phyloP scores from a whole-genome alignment of 2,888 invertebrate genomes.

The Eilema caniola region DNA sequence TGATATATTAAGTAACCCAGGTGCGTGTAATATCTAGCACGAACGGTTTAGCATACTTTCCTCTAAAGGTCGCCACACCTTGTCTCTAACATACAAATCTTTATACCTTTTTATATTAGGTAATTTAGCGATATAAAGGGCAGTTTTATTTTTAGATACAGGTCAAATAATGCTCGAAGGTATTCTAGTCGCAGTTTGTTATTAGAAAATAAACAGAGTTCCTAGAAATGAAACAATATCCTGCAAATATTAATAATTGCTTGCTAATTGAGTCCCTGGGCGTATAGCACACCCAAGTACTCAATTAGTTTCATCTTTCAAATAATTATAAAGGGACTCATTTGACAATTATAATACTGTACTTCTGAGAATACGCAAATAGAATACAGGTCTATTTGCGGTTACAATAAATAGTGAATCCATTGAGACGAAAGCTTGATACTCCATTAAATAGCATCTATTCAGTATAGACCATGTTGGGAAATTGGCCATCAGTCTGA shows the following conservation, averaged over 20 bases:
- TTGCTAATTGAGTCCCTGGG: neutral
- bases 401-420: constrained; percentile 63
- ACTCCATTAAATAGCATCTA: constrained; percentile 61
- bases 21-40: neutral
- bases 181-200: neutral
- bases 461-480: constrained; percentile 51
- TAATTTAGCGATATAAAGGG: neutral
- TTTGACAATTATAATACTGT: constrained; percentile 19
- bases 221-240: constrained; percentile 13
- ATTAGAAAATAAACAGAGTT: constrained; percentile 7
- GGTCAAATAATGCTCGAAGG: neutral
- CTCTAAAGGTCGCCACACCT: neutral
- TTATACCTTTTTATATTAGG: neutral
- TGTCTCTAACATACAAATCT: neutral
- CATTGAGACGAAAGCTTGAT: constrained; percentile 62
- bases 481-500: constrained; percentile 41
- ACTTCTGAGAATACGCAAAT: constrained; percentile 46
- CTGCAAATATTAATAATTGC: neutral
- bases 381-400: constrained; percentile 48
- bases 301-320: constrained; percentile 5
- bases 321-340: constrained; percentile 1
- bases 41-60: neutral
- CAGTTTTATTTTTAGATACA: neutral
- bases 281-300: neutral
- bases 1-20: no score